phyloP scores from a whole-genome alignment of 1,140 invertebrate genomes.

The Temnothorax nylanderi region DNA sequence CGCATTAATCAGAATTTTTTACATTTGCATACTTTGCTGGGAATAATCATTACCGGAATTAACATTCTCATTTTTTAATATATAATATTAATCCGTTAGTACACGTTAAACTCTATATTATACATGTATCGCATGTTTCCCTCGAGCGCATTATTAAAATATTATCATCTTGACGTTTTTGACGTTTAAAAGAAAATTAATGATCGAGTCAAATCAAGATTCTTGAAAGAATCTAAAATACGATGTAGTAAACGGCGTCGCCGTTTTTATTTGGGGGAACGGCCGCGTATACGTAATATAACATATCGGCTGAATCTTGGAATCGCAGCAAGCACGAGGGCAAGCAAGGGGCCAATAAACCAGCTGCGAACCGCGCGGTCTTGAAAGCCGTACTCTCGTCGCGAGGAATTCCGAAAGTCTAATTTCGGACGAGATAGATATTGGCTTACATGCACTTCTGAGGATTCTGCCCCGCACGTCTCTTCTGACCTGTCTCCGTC shows the following conservation, averaged over 20 bases:
- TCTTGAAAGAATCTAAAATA: neutral
- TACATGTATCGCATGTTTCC: neutral
- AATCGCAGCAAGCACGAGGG: slow-evolving; percentile 15
- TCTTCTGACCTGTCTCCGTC: neutral
- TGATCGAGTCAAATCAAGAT: neutral
- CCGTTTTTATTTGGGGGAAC: neutral
- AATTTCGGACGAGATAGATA: slow-evolving; percentile 78
- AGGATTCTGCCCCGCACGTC: slow-evolving; percentile 58
- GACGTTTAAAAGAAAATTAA: neutral
- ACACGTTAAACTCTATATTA: neutral
- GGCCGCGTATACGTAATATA: neutral
- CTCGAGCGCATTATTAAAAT: neutral
- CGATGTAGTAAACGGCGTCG: neutral
- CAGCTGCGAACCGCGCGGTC: slow-evolving; percentile 65
- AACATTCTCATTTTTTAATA: neutral
- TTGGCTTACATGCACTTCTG: slow-evolving; percentile 76
- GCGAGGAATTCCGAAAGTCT: slow-evolving; percentile 77
- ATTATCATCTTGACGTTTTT: neutral
- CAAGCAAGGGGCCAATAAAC: slow-evolving; percentile 69
- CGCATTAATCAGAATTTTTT: neutral
- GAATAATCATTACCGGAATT: neutral
- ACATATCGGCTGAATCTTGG: slow-evolving; percentile 34
- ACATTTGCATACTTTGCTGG: neutral
- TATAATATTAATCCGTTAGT: neutral
- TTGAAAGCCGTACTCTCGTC: slow-evolving; percentile 52